A percentile compares a stretch with the other conserved stretches of the same genome.
Conservation (phyloP, 2,113 vertebrate species). For the Silurus glanis region DNA sequence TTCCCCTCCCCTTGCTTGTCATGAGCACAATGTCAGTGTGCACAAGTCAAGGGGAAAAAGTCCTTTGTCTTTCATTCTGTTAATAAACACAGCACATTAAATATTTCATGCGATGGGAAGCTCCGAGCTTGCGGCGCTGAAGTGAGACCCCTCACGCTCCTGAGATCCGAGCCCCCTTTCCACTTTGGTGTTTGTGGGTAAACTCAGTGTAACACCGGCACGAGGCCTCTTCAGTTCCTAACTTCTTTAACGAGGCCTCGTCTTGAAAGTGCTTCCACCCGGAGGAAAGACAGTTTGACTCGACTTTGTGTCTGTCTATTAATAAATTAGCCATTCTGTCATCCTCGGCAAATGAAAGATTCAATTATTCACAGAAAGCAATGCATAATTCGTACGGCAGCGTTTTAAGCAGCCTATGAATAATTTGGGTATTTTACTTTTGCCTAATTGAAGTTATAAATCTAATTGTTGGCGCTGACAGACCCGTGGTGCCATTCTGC, state of each 20-base stretch:
- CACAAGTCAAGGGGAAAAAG: conserved; percentile 78
- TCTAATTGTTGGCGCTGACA: conserved; percentile 68
- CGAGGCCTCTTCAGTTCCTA: conserved; percentile 65
- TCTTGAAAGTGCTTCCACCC: conserved; percentile 74
- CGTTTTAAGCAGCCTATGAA: conserved; percentile 75
- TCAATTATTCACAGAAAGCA: conserved; percentile 77
- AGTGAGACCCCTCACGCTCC: conserved; percentile 38
- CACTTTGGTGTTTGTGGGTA: conserved; percentile 72
- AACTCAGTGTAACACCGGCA: conserved; percentile 59
- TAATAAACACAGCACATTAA: conserved; percentile 78
- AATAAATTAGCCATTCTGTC: conserved; percentile 80
- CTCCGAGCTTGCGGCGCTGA: conserved; percentile 64
- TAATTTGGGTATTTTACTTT: conserved; percentile 74
- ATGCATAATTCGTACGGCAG: conserved; percentile 75
- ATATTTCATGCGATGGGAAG: conserved; percentile 75
- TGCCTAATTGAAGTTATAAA: conserved; percentile 77
- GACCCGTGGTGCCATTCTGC: conserved; percentile 57
- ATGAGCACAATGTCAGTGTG: conserved; percentile 76
- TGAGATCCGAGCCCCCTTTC: conserved; percentile 34
- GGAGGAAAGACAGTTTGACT: conserved; percentile 74
- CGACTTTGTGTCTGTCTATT: conserved; percentile 75
- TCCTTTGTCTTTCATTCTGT: conserved; percentile 76
- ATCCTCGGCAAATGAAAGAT: conserved; percentile 75
- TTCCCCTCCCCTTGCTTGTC: conserved; percentile 72
- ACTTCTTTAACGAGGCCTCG: conserved; percentile 77